Conservation (phyloP, 2,888 invertebrate genomes). For the Callyntrura guangdongensis region DNA sequence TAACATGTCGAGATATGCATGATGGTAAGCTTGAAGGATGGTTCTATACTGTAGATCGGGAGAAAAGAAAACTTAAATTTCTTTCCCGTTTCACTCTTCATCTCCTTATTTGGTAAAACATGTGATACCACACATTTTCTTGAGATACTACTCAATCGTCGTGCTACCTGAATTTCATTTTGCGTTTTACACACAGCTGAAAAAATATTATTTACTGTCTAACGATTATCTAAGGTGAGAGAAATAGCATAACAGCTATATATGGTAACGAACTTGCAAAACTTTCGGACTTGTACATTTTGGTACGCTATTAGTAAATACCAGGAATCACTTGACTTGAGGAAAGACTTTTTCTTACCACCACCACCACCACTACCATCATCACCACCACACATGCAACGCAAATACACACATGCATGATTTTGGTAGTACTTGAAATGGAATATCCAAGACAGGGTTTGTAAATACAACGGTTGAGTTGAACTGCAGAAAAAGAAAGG, state of each 20-base stretch:
- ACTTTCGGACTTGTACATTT: slow-evolving; percentile 23
- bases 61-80: background rate
- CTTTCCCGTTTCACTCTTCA: background rate
- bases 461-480: slow-evolving; percentile 4
- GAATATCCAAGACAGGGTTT: slow-evolving; percentile 8
- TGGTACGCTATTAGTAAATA: background rate
- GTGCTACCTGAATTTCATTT: background rate
- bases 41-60: background rate
- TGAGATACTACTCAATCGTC: background rate
- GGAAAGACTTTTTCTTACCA: background rate
- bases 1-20: slow-evolving; percentile 33
- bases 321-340: slow-evolving; percentile 47
- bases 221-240: slow-evolving; percentile 4
- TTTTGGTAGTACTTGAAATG: background rate
- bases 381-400: slow-evolving; percentile 6
- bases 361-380: too few species aligned
- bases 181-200: slow-evolving; percentile 25
- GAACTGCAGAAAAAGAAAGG: slow-evolving; percentile 18
- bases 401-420: slow-evolving; percentile 29
- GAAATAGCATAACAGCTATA: background rate
- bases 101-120: background rate
- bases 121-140: background rate
- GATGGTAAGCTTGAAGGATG: background rate
- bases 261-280: slow-evolving; percentile 18
- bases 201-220: background rate